phyloP scores from a whole-genome alignment of 64 coral and sea anemone species.

The Platygyra sinensis region DNA sequence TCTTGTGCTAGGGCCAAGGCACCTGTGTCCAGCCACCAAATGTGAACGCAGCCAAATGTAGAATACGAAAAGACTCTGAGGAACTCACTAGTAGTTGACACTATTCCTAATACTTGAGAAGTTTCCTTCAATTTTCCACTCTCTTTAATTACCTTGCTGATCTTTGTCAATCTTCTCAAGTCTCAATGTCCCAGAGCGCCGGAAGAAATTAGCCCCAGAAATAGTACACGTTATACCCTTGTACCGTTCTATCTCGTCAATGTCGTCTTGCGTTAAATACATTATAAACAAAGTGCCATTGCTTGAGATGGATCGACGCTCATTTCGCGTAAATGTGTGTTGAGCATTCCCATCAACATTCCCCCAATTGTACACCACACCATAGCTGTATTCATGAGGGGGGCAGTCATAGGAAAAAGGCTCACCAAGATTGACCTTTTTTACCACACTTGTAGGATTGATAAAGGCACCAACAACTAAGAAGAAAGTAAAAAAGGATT shows the following conservation, averaged over 20 bases:
- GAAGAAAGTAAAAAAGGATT: neutral
- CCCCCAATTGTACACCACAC: constrained; percentile 12
- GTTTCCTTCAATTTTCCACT: too few species aligned
- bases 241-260: neutral
- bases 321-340: neutral
- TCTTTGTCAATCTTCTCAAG: neutral
- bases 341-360: too few species aligned
- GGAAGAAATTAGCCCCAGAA: neutral
- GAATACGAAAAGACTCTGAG: too few species aligned
- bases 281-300: constrained; percentile 43
- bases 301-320: neutral
- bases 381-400: neutral
- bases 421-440: neutral
- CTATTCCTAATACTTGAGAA: too few species aligned
- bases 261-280: constrained; percentile 37
- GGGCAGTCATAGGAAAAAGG: constrained; percentile 5
- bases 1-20: too few species aligned
- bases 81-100: too few species aligned
- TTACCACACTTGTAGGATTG: neutral
- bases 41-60: too few species aligned
- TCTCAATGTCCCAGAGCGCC: constrained; percentile 1
- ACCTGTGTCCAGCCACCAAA: too few species aligned
- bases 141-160: neutral
- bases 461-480: neutral
- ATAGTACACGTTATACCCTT: constrained; percentile 24